Base-by-base conservation (phyloP, 2,888 invertebrate species). In the Auanema sp. region DNA sequence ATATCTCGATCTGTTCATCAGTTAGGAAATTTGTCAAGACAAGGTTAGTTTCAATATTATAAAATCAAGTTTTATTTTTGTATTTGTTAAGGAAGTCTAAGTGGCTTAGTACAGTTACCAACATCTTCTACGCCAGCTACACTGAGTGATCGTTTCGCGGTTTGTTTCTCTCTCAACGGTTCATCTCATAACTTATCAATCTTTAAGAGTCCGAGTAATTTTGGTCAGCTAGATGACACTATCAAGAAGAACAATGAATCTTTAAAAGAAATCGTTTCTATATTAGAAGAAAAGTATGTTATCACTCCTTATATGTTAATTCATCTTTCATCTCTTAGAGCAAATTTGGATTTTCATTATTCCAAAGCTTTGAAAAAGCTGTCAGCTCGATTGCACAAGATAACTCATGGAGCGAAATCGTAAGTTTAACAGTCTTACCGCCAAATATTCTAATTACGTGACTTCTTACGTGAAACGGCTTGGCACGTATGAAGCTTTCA, bases 341-440 rank as follows among this genome's bases (percentile, higher is more conserved):
- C 72, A 0, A 69, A 69, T n/a, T 57, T 76, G 24, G 76, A 73
- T 58, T 69, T 71, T 47, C 69, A 72, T 23, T 76, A 76, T 52
- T 71, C 76, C 23, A 76, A 76, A 60, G 65, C 70, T 40, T 59
- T 76, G 64, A 69, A 76, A 52, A 73, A 73, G 33, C 59, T 76
- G 18, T 70, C 76, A 12, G 65, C 66, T 14, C 44, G 68, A 14
- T 52, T 76, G 40, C 76, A 76, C 58, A 76, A 76, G 43, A 62
- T 72, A 14, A 64, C 73, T 11, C 68, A 69, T 18, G 59, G 58
- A 11, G 64, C 65, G 21, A 67, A 73, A 58, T 68, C 71, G 71
- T 75, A 33, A 64, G 75, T 60, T 21, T 21, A 24, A 8, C 16
- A 47, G 21, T 21, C 10, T 18, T 6, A 10, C 47, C 21, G 21